These are phyloP conservation scores for Epinotia ramella DNA, from an alignment of 2,888 invertebrate species.

Conservation along the genomic window DNA sequence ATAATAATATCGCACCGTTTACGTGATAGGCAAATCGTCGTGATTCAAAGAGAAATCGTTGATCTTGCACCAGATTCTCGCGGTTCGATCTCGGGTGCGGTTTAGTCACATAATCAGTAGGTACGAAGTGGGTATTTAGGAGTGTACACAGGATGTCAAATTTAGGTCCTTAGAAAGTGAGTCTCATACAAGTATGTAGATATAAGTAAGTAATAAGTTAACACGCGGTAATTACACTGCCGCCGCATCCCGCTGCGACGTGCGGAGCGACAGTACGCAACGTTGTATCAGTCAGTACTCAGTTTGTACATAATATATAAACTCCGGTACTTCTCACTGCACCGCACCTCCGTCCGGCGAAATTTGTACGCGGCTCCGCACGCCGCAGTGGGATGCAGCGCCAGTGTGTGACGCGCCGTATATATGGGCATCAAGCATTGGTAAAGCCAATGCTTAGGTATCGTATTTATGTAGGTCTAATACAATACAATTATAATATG, in stretches of 20 bases:
- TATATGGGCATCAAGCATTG: too few relatives aligned
- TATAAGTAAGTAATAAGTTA: background rate
- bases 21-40: constrained; percentile 36
- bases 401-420: too few relatives aligned
- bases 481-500: background rate
- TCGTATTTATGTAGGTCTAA: background rate
- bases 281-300: too few relatives aligned
- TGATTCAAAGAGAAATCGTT: constrained; percentile 41
- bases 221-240: background rate
- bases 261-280: too few relatives aligned
- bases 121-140: background rate
- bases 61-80: constrained; percentile 32
- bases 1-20: background rate
- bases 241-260: too few relatives aligned
- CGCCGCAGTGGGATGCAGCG: too few relatives aligned
- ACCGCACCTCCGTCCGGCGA: too few relatives aligned
- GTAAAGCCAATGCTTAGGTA: too few relatives aligned
- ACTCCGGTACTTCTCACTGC: too few relatives aligned
- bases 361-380: too few relatives aligned
- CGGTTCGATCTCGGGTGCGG: constrained; percentile 4
- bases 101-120: constrained; percentile 15
- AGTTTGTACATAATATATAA: too few relatives aligned
- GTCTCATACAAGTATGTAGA: background rate
- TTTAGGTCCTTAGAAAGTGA: constrained; percentile 16
- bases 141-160: constrained; percentile 6